These are phyloP conservation scores for Stichopus horrens DNA, from an alignment of 53 echinoderm and acorn worm genomes.

Conservation along the genomic window DNA sequence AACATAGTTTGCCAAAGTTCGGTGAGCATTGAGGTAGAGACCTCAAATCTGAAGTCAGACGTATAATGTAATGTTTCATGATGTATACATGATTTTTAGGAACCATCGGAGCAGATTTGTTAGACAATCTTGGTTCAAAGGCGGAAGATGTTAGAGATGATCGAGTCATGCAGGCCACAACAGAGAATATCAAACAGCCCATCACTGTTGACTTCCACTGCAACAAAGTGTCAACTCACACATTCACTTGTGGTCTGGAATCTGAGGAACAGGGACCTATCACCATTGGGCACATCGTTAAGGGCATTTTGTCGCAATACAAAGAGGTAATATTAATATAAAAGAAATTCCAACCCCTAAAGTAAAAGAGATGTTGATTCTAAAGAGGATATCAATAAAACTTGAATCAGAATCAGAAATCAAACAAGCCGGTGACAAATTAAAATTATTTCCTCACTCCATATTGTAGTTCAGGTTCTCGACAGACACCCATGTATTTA, in stretches of 20 bases:
- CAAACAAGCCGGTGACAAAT: background rate
- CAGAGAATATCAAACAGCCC: conserved; percentile 25
- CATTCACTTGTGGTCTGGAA: conserved; percentile 19
- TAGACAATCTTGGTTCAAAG: conserved; percentile 11
- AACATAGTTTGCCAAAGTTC: background rate
- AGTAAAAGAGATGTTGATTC: background rate
- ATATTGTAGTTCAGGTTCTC: background rate
- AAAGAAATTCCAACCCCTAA: background rate
- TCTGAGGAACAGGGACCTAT: conserved; percentile 1
- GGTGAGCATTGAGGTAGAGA: conserved; percentile 1
- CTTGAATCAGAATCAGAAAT: background rate
- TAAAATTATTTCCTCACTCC: background rate
- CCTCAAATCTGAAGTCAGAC: conserved; percentile 25
- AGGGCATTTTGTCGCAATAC: background rate
- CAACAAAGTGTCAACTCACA: conserved; percentile 36
- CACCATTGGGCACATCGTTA: background rate
- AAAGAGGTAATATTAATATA: background rate
- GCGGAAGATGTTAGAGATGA: conserved; percentile 27
- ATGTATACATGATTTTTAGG: conserved; percentile 16
- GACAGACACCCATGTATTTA: background rate
- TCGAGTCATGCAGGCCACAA: conserved; percentile 24
- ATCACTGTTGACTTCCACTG: conserved; percentile 23
- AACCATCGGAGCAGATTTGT: conserved; percentile 8
- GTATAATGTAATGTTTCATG: conserved; percentile 11
- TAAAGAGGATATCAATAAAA: background rate